Base-by-base conservation (phyloP, 2,888 invertebrate genomes). In the Mesochorus sp. region DNA sequence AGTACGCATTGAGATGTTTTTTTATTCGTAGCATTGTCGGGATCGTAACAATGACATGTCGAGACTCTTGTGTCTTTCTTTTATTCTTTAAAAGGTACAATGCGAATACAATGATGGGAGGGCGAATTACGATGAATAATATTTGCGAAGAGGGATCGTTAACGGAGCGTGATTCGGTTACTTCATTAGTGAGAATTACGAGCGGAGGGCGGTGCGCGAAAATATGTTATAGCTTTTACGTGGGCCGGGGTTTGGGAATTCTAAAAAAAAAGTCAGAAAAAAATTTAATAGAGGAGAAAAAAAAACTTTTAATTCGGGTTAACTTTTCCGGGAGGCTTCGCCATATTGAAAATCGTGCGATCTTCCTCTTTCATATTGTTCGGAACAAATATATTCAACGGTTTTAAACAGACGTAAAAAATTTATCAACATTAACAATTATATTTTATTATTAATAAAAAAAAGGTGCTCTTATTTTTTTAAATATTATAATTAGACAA, bases 121-220 rank as follows among this genome's bases (percentile, higher is more conserved):
- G 34, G 59, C n/a, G 39, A 70, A 8, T 55, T 49, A 59, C 49
- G 39, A 70, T 49, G 64, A 64, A 49, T 49, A 49, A 64, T 70
- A 70, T 70, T 70, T 59, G 26, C 47, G 17, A 59, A 59, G 49
- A 44, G 59, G 12, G 49, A 49, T 59, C 49, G 24, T 49, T 26
- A 39, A 59, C 47, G 68, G 47, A 57, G 44, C 14, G 17, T 24
- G 59, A 37, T 70, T 70, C 59, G 49, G 57, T 70, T 70, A 59
- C 47, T 49, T 44, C 47, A 49, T 59, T 44, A 59, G 47, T 17
- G 59, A 47, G 26, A 47, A 49, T 49, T 57, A 49, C 59, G 59
- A 47, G 49, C 14, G 10, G 1, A n/a, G 10, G 14, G 17, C 8
- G 10, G n/a, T 12, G 17, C 26, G 4, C 12, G 14, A 5, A 49